Evolutionary conservation across 2,113 vertebrate species (phyloP).

Genomic region (Litocranius walleri): DNA sequence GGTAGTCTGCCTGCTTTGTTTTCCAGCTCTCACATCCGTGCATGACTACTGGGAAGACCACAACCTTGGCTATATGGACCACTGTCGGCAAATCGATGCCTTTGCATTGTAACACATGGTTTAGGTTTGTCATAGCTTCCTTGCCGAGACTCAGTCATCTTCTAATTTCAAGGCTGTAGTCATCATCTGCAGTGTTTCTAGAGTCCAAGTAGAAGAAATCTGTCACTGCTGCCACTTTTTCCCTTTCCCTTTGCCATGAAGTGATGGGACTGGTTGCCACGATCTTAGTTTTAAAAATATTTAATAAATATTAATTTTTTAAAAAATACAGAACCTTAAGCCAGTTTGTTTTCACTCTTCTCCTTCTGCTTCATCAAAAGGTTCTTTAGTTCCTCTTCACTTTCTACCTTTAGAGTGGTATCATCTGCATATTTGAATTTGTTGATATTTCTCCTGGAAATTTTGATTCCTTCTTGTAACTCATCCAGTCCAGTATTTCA

Average conservation of each 20-base stretch:
- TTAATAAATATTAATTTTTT: neutral
- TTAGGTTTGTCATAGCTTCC: neutral
- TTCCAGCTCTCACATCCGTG: neutral
- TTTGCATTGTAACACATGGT: neutral
- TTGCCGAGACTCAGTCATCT: neutral
- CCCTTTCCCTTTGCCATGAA: neutral
- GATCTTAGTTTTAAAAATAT: neutral
- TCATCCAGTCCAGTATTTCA: neutral
- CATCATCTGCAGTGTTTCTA: neutral
- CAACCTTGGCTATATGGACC: neutral
- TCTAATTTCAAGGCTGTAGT: neutral
- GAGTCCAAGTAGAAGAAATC: neutral
- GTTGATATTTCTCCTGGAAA: neutral
- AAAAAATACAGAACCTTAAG: neutral
- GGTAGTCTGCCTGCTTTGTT: neutral
- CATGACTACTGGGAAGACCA: neutral
- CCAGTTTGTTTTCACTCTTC: neutral
- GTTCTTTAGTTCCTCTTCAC: neutral
- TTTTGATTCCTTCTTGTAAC: neutral
- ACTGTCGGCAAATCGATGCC: neutral
- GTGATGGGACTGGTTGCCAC: neutral
- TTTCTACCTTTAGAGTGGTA: neutral
- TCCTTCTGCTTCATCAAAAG: neutral
- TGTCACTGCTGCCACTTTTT: neutral
- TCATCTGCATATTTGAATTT: neutral